phyloP scores from a whole-genome alignment of 2,113 vertebrate genomes.

The Xiphias gladius region DNA sequence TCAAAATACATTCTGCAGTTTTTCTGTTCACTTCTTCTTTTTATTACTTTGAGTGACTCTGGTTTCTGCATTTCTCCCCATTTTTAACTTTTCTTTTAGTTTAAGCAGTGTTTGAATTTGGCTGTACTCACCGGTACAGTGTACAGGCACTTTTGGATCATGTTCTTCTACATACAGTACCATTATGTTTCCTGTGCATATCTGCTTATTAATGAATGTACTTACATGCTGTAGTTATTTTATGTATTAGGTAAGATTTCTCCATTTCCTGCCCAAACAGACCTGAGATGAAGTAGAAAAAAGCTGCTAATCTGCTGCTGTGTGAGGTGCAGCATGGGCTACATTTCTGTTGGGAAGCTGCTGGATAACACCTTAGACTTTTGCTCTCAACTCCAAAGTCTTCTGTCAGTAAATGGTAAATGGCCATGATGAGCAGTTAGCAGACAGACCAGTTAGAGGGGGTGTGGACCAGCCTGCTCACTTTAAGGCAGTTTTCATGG shows the following conservation, averaged over 20 bases:
- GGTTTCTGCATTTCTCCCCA: neutral
- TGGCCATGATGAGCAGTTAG: constrained; percentile 35
- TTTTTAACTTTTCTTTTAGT: neutral
- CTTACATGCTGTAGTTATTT: neutral
- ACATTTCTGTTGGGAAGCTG: neutral
- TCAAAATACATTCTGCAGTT: neutral
- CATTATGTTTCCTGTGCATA: neutral
- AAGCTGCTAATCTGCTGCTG: neutral
- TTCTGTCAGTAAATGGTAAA: constrained; percentile 33
- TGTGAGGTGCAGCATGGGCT: neutral
- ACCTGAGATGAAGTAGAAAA: neutral
- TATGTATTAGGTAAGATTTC: neutral
- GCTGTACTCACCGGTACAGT: too few species aligned
- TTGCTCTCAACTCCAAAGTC: constrained; percentile 45
- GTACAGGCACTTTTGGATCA: neutral
- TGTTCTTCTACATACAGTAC: neutral
- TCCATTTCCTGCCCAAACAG: neutral
- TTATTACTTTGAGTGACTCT: neutral
- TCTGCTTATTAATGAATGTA: neutral
- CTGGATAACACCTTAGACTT: constrained; percentile 28
- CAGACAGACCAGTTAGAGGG: constrained; percentile 22
- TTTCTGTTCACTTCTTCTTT: neutral
- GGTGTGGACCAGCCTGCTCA: constrained; percentile 19
- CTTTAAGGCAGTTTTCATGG: constrained; percentile 42
- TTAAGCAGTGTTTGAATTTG: neutral